phyloP scores from a whole-genome alignment of 1,140 invertebrate genomes.

The Bombus terrestris region DNA sequence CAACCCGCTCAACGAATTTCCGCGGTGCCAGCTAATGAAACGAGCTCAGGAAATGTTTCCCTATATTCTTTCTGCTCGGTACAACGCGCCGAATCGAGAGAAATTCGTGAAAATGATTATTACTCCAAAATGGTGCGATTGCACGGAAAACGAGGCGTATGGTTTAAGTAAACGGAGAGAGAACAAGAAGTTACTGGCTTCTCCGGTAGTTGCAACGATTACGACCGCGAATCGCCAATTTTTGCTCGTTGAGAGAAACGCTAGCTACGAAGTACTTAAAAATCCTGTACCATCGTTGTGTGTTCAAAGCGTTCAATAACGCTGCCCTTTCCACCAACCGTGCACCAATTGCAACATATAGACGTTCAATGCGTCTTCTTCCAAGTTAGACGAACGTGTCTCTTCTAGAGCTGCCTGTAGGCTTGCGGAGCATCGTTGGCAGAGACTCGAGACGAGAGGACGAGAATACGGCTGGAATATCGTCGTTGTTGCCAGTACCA shows the following conservation, averaged over 20 bases:
- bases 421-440: neutral
- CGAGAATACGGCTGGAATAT: slow-evolving; percentile 5
- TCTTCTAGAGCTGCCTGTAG: no score
- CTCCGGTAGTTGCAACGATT: slow-evolving; percentile 21
- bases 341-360: slow-evolving; percentile 31
- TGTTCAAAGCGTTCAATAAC: neutral
- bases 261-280: slow-evolving; percentile 57
- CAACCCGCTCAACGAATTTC: neutral
- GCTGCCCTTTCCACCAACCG: no score
- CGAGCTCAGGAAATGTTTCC: neutral
- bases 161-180: slow-evolving; percentile 7
- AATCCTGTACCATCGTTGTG: neutral
- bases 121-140: slow-evolving; percentile 10
- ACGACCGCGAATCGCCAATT: slow-evolving; percentile 50
- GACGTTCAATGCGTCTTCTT: slow-evolving; percentile 14
- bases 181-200: slow-evolving; percentile 29
- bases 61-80: neutral
- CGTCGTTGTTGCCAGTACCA: slow-evolving; percentile 64
- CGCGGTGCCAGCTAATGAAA: neutral
- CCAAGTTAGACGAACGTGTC: neutral
- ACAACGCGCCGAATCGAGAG: neutral
- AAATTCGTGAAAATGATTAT: slow-evolving; percentile 38
- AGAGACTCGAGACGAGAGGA: slow-evolving; percentile 36
- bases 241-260: slow-evolving; percentile 34
- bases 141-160: neutral